Conservation (phyloP, 2,113 vertebrate species). For the Alethe castanea region DNA sequence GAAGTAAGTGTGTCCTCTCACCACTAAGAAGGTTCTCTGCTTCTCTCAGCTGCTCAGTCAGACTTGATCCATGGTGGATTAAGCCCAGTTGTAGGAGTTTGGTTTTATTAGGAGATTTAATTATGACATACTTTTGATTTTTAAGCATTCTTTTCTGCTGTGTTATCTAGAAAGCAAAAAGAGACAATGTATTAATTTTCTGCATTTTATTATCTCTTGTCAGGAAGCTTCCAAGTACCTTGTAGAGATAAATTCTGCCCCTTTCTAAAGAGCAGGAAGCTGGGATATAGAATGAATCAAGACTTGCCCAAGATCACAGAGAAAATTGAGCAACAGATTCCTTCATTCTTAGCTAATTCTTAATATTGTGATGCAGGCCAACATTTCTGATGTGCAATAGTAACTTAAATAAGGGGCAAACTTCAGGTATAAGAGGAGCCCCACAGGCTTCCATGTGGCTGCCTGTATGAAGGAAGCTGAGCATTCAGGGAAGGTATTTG, state of each 20-base stretch:
- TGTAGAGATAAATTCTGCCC: neutral
- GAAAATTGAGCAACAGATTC: neutral
- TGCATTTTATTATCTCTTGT: neutral
- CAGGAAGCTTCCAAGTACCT: neutral
- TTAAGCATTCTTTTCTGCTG: constrained; percentile 1
- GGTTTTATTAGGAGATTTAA: neutral
- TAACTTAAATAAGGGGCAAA: neutral
- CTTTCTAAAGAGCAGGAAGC: neutral
- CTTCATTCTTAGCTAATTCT: neutral
- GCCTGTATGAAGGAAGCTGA: neutral
- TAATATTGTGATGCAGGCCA: neutral
- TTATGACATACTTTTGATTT: neutral
- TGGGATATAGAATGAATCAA: neutral
- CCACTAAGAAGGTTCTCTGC: neutral
- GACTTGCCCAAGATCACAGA: neutral
- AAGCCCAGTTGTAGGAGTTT: neutral
- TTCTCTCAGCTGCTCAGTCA: neutral
- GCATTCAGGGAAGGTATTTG: neutral
- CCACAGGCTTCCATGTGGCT: neutral
- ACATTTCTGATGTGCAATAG: neutral
- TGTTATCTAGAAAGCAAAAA: neutral
- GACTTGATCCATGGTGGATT: neutral
- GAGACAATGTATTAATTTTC: neutral
- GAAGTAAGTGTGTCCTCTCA: neutral
- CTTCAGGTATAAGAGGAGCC: neutral